These are phyloP conservation scores for Morphnarchus princeps DNA, from an alignment of 2,113 vertebrate genomes.

Conservation along the genomic window DNA sequence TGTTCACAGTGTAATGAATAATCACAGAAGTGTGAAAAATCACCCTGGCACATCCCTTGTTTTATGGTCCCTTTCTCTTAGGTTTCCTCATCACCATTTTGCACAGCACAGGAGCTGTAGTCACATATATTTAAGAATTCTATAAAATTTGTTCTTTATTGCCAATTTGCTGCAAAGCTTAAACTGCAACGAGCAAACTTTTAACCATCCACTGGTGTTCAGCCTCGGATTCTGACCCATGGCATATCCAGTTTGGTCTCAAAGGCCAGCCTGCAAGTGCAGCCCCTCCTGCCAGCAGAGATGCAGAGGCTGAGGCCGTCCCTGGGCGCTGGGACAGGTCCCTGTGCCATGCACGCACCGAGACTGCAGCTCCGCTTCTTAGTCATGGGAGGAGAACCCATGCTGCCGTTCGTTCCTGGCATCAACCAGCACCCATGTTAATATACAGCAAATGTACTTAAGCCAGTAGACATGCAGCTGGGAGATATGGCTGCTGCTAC, in stretches of 20 bases:
- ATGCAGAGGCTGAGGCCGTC: accelerated
- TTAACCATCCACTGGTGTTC: not conserved
- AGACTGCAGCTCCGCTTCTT: not conserved
- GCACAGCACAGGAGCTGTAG: accelerated
- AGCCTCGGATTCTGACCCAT: not conserved
- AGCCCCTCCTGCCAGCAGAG: not conserved
- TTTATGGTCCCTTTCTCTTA: not conserved
- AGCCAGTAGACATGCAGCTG: not conserved
- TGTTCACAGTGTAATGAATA: not conserved
- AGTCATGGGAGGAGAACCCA: not conserved
- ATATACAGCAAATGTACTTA: not conserved
- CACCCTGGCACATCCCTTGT: not conserved
- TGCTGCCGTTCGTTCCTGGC: accelerated
- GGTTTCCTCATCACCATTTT: not conserved
- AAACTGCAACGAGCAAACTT: not conserved
- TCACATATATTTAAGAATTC: not conserved
- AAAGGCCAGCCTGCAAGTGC: not conserved
- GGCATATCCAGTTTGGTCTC: not conserved
- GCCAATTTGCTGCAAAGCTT: not conserved
- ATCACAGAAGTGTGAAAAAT: not conserved
- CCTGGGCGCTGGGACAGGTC: accelerated
- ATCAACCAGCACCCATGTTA: not conserved
- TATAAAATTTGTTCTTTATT: not conserved
- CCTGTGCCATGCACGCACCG: accelerated
- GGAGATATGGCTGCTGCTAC: not conserved